These are phyloP conservation scores for Rhinopithecus roxellana DNA, from an alignment of 2,113 vertebrate species.

Conservation along the genomic window DNA sequence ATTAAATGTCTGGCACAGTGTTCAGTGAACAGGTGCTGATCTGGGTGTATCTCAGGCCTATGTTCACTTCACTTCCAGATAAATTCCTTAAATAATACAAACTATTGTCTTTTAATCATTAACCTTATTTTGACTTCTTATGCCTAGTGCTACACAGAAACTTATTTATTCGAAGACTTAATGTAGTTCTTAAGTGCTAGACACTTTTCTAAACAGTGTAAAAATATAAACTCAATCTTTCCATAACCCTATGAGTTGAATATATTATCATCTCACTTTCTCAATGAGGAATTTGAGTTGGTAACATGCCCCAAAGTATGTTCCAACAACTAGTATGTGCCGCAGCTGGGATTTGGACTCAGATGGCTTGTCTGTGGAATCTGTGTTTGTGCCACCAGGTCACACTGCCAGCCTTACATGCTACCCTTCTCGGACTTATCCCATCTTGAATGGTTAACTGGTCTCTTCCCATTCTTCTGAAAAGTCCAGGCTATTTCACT, in stretches of 20 bases:
- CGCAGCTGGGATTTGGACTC: neutral
- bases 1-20: accelerated
- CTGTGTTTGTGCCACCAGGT: neutral
- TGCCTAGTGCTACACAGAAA: neutral
- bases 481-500: neutral
- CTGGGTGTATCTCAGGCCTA: neutral
- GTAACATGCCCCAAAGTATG: neutral
- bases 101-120: neutral
- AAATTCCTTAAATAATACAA: neutral
- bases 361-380: neutral
- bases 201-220: neutral
- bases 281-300: neutral
- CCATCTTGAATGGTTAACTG: neutral
- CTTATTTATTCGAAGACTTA: neutral
- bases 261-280: neutral
- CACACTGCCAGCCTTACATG: accelerated
- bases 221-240: neutral
- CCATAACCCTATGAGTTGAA: neutral
- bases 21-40: neutral
- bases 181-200: neutral
- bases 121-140: neutral
- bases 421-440: neutral
- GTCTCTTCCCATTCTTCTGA: neutral
- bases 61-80: neutral
- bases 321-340: accelerated